A percentile compares a stretch with the other conserved stretches of the same genome.
Evolutionary conservation across 2,888 invertebrate species (phyloP).

Genomic region (Stratiomys singularior): DNA sequence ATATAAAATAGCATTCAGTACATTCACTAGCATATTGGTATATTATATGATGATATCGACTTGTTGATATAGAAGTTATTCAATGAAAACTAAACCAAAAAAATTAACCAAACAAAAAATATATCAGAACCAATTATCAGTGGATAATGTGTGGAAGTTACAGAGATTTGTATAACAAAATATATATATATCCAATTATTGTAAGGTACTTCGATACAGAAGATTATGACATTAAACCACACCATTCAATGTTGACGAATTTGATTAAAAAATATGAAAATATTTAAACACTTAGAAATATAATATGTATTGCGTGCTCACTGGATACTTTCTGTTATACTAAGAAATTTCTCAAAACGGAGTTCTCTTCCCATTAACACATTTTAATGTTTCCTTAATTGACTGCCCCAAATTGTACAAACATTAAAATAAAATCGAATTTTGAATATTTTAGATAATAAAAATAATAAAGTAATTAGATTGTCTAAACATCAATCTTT

Average conservation of each 20-base stretch:
- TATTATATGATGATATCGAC: conserved; percentile 18
- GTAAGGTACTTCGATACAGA: neutral
- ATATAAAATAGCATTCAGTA: conserved; percentile 65
- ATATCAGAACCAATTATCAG: neutral
- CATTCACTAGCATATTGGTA: conserved; percentile 66
- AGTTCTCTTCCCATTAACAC: too few species aligned
- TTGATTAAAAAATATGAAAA: conserved; percentile 17
- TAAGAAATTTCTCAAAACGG: too few species aligned
- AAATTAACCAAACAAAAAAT: conserved; percentile 9
- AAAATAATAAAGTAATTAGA: too few species aligned
- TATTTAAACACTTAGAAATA: conserved; percentile 31
- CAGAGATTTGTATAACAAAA: neutral
- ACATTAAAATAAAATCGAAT: too few species aligned
- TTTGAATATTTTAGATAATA: too few species aligned
- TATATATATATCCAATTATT: neutral
- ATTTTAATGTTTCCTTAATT: too few species aligned
- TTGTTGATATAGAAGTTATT: conserved; percentile 14
- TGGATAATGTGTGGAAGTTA: conserved; percentile 21
- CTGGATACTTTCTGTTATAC: conserved; percentile 48
- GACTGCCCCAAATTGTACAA: too few species aligned
- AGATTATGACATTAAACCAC: conserved; percentile 31
- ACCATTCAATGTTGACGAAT: conserved; percentile 32
- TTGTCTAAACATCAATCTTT: too few species aligned
- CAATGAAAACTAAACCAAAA: conserved; percentile 16
- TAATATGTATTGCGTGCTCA: conserved; percentile 38